These are phyloP conservation scores for Serrognathus titanus DNA, from an alignment of 2,888 invertebrate species.

Conservation along the genomic window DNA sequence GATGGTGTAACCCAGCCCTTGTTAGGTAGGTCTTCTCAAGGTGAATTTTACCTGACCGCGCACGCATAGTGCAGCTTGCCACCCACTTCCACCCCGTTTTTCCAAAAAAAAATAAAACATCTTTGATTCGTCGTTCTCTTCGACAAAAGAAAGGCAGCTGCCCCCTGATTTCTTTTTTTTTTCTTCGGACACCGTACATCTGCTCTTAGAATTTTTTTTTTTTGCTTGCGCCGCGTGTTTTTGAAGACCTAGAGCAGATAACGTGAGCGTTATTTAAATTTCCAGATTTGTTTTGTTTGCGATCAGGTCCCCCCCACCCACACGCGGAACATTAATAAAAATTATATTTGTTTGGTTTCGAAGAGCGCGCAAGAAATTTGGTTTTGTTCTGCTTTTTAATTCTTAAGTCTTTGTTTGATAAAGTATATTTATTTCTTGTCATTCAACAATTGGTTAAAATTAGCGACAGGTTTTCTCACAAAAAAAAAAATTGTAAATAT, in stretches of 20 bases:
- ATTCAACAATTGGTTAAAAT: too few species aligned
- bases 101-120: constrained; percentile 16
- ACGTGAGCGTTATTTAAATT: not conserved
- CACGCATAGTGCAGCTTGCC: constrained; percentile 36
- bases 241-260: not conserved
- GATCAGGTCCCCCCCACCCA: too few species aligned
- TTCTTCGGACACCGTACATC: constrained; percentile 20
- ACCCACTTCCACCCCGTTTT: constrained; percentile 32
- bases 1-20: constrained; percentile 18
- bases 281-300: not conserved
- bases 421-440: too few species aligned
- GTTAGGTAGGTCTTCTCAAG: constrained; percentile 21
- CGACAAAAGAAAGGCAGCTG: constrained; percentile 23
- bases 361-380: too few species aligned
- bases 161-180: constrained; percentile 22
- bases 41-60: constrained; percentile 32
- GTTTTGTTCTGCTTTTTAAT: too few species aligned
- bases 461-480: too few species aligned
- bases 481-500: too few species aligned
- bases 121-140: constrained; percentile 12
- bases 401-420: too few species aligned
- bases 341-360: too few species aligned
- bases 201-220: constrained; percentile 7
- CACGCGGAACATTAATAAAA: too few species aligned
- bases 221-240: not conserved